Evolutionary conservation across 2,113 vertebrate species (phyloP).

Genomic region (Potamarius usumacintae): DNA sequence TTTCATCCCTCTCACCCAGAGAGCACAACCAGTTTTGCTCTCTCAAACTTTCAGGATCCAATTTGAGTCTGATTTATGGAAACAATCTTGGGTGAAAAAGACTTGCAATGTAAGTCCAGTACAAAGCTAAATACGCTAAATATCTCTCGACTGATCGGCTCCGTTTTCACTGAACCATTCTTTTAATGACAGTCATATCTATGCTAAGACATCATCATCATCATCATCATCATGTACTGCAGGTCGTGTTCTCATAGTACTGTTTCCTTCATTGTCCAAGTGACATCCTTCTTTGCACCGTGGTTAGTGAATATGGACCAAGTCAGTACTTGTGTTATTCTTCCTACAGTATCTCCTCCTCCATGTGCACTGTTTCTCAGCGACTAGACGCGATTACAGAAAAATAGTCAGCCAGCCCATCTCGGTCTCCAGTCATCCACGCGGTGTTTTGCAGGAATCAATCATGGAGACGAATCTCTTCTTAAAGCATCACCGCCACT

Average conservation of each 20-base stretch:
- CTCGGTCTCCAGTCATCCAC: neutral
- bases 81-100: neutral
- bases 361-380: neutral
- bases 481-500: neutral
- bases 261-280: neutral
- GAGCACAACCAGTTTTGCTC: neutral
- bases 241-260: neutral
- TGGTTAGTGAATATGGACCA: constrained; percentile 4
- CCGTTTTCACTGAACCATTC: neutral
- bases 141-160: neutral
- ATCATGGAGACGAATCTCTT: neutral
- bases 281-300: neutral
- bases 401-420: neutral
- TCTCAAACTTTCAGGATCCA: neutral
- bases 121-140: too few relatives aligned
- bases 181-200: neutral
- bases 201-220: neutral
- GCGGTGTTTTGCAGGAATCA: neutral
- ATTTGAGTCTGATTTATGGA: neutral
- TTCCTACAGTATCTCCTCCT: neutral
- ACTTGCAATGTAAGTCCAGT: neutral
- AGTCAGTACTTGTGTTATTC: constrained; percentile 6
- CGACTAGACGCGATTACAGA: neutral
- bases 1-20: neutral
- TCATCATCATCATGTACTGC: neutral